Percentiles rank a stretch among this genome's conserved stretches.
phyloP scores from a whole-genome alignment of 2,797 vertebrate species.

The Passerculus sandwichensis region DNA sequence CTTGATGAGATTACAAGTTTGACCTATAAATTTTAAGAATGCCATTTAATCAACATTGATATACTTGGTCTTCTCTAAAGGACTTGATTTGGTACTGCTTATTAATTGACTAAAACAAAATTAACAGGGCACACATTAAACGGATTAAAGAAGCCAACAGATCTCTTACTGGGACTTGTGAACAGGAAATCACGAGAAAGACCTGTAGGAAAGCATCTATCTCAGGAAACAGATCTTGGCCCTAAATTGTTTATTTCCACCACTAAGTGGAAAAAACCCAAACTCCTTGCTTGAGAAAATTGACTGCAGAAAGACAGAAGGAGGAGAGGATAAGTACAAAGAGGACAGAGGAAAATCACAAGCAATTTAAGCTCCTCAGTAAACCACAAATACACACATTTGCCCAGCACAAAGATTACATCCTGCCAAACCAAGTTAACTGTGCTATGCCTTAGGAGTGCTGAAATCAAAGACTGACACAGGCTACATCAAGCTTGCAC shows the following conservation, averaged over 20 bases:
- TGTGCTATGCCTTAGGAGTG: background rate
- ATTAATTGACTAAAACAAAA: conserved; percentile 34
- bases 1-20: conserved; percentile 38
- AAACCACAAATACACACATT: background rate
- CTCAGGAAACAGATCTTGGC: background rate
- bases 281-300: background rate
- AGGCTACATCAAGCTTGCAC: background rate
- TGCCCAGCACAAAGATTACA: background rate
- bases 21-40: conserved; percentile 25
- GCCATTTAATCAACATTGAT: background rate
- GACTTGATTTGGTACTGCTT: conserved; percentile 16
- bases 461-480: background rate
- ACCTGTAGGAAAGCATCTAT: background rate
- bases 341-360: background rate
- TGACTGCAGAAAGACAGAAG: background rate
- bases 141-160: background rate
- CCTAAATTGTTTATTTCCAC: conserved; percentile 2
- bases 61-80: background rate
- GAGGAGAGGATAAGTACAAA: background rate
- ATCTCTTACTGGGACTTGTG: background rate
- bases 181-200: background rate
- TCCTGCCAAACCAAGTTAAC: background rate
- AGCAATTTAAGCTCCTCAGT: background rate
- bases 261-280: background rate
- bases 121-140: conserved; percentile 29